These are phyloP conservation scores for Sialis fuliginosa DNA, from an alignment of 2,888 invertebrate species.

Conservation along the genomic window DNA sequence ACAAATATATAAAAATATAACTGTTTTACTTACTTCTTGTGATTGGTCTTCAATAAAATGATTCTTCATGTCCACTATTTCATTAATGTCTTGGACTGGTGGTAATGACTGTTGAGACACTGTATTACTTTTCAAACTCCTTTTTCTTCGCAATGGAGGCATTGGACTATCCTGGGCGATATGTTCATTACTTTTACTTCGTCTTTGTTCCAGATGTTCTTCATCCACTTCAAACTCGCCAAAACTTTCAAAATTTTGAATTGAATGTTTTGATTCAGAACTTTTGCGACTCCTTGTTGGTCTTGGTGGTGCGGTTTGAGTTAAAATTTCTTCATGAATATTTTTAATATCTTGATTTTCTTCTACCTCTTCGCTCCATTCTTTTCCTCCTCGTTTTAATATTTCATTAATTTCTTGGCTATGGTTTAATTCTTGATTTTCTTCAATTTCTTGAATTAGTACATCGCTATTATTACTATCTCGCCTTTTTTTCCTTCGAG, in stretches of 20 bases:
- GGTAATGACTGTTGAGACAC: too few relatives aligned
- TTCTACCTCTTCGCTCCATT: neutral
- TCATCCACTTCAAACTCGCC: constrained; percentile 14
- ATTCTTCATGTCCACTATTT: neutral
- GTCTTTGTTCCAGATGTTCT: constrained; percentile 3
- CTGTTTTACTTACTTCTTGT: constrained; percentile 13
- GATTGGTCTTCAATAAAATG: constrained; percentile 1
- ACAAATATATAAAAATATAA: too few relatives aligned
- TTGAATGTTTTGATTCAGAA: constrained; percentile 13
- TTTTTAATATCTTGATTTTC: neutral
- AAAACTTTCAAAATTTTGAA: neutral
- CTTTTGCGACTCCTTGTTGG: constrained; percentile 30
- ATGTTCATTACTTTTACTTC: constrained; percentile 9
- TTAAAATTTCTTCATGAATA: neutral
- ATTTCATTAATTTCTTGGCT: neutral
- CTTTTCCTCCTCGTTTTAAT: neutral
- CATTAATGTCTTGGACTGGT: too few relatives aligned
- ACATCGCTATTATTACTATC: neutral
- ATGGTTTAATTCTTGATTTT: constrained; percentile 17
- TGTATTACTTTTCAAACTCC: constrained; percentile 20
- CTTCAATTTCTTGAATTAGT: constrained; percentile 9
- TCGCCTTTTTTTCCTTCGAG: neutral
- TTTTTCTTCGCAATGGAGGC: constrained; percentile 19
- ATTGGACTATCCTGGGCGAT: constrained; percentile 13
- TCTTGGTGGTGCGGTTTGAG: constrained; percentile 23